phyloP scores from a whole-genome alignment of 2,888 invertebrate genomes.

The Phortica okadai region DNA sequence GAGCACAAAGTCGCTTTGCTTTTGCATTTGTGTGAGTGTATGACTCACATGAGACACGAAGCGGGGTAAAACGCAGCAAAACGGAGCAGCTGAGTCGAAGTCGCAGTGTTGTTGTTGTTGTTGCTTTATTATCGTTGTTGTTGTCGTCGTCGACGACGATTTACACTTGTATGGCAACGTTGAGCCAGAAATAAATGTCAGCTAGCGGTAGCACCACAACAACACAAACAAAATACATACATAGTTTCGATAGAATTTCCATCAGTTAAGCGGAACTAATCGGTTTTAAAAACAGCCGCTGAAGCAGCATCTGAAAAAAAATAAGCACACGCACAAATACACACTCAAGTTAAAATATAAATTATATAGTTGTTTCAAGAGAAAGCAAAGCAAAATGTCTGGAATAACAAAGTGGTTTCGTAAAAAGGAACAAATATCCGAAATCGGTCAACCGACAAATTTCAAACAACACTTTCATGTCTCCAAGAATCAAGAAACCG shows the following conservation, averaged over 20 bases:
- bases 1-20: constrained; percentile 47
- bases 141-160: background rate
- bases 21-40: constrained; percentile 51
- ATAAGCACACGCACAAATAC: background rate
- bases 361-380: background rate
- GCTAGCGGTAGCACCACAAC: constrained; percentile 60
- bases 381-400: constrained; percentile 58
- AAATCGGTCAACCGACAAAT: constrained; percentile 89
- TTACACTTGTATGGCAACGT: constrained; percentile 5
- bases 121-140: constrained; percentile 34
- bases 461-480: constrained; percentile 93
- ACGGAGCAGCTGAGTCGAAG: constrained; percentile 7
- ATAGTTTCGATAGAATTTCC: constrained; percentile 59
- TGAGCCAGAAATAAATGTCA: constrained; percentile 47
- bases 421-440: constrained; percentile 76
- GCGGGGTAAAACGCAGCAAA: constrained; percentile 18
- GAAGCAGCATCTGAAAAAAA: constrained; percentile 30
- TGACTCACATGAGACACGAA: constrained; percentile 55
- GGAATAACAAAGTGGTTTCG: constrained; percentile 75
- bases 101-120: constrained; percentile 33
- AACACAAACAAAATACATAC: constrained; percentile 32
- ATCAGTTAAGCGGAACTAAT: constrained; percentile 60
- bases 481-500: constrained; percentile 87
- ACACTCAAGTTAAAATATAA: background rate
- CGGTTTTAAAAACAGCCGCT: constrained; percentile 57